These are phyloP conservation scores for Anoplolepis gracilipes DNA, from an alignment of 1,140 invertebrate genomes.

Conservation along the genomic window DNA sequence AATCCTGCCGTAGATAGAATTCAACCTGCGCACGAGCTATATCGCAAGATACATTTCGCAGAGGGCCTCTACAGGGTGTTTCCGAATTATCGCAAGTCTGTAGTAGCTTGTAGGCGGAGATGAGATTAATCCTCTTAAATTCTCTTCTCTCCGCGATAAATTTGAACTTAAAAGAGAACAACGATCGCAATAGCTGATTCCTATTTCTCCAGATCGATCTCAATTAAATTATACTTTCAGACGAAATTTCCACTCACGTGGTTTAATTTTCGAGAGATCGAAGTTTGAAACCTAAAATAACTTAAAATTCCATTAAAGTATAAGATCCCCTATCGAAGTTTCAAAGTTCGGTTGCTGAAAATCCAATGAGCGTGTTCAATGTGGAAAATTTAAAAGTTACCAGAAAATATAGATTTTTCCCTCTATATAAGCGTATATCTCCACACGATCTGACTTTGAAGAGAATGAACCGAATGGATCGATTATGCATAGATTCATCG, in stretches of 20 bases:
- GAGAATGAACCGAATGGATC: neutral
- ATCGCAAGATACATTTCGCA: neutral
- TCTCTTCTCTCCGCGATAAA: neutral
- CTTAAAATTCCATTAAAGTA: conserved; percentile 16
- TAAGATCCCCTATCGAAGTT: neutral
- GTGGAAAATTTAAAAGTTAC: conserved; percentile 22
- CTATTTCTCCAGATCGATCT: neutral
- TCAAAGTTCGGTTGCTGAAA: neutral
- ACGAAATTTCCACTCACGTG: conserved; percentile 2
- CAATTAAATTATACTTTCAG: neutral
- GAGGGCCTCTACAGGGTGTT: neutral
- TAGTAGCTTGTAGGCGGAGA: no score
- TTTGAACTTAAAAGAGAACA: neutral
- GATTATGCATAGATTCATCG: conserved; percentile 43
- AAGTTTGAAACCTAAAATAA: conserved; percentile 20
- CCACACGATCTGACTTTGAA: neutral
- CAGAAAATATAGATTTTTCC: neutral
- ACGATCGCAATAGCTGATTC: neutral
- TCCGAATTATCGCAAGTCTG: neutral
- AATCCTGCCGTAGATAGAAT: neutral
- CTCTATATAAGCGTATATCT: neutral
- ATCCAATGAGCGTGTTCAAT: neutral
- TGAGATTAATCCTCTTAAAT: neutral
- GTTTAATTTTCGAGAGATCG: neutral
- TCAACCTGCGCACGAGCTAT: neutral